Evolutionary conservation across 2,113 vertebrate genomes (phyloP), one percentile per base, ranked within the genome.

Genomic region (Ictalurus punctatus): DNA sequence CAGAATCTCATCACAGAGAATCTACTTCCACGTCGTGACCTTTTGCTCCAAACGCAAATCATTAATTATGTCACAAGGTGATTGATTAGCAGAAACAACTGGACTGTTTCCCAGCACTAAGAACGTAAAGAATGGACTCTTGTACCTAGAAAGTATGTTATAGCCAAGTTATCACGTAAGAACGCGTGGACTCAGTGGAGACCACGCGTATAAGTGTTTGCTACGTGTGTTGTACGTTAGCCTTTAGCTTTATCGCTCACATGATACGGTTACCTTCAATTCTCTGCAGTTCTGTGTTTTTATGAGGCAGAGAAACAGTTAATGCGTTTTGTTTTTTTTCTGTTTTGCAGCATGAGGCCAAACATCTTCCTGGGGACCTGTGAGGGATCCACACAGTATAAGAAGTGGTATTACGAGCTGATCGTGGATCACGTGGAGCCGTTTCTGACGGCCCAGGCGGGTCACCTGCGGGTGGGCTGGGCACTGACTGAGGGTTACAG

Each of bases 1-100:
- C 97, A 98, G 94, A 98, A 98, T 86, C 97, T 99, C 91, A 99
- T 99, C 93, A 97, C 97, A 3, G 98, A 98, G 94, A 99, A 99
- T 92, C 94, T 99, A 59, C 96, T 99, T 80, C 97, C 98, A 0
- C 96, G 97, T 27, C 95, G 98, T 0, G 97, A 98, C 90, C 96
- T 98, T 16, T 95, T 98, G 9, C 95, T 98, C 90, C 97, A 98
- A 93, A 97, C 97, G 44, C 96, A 95, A 93, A 96, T 97, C 85
- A 97, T 98, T 92, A 98, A 98, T 91, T 97, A 98, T 86, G 97
- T 97, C 48, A 97, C 97, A 89, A 98, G 98, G 97, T 97, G 88
- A 67, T 23, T 56, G 9, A 27, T 27, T 10, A 37, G 9, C n/a
- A 40, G 4, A 25, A 30, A 44, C 4, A 80, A 52, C 16, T 23